Conservation (phyloP, 2,113 vertebrate genomes). For the Laticauda laticaudata region DNA sequence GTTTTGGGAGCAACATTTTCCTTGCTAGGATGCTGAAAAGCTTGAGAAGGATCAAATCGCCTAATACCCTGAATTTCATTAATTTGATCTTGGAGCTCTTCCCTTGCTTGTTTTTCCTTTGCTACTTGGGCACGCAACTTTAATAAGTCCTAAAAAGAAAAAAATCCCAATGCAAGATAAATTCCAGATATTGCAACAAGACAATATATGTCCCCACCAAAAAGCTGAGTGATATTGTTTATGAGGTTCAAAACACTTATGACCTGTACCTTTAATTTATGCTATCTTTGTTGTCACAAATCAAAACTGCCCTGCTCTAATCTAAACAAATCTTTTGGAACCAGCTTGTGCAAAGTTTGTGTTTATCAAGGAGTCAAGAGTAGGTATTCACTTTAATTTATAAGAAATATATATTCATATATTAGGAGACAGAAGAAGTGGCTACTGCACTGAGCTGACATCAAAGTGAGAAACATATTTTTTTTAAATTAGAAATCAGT, state of each 20-base stretch:
- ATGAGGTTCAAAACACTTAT: neutral
- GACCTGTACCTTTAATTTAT: neutral
- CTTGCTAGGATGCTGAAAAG: conserved; percentile 85
- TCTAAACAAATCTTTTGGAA: neutral
- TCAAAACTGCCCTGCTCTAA: neutral
- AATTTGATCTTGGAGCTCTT: conserved; percentile 76
- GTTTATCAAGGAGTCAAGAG: neutral
- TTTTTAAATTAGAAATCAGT: no score
- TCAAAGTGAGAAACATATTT: no score
- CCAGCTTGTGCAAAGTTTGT: neutral
- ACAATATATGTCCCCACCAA: neutral
- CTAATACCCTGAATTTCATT: conserved; percentile 62
- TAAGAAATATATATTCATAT: neutral
- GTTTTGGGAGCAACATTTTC: conserved; percentile 79
- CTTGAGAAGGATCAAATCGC: conserved; percentile 86
- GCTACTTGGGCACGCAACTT: conserved; percentile 77
- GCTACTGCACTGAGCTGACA: neutral
- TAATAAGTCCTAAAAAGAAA: conserved; percentile 76
- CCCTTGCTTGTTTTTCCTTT: conserved; percentile 75
- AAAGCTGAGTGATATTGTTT: neutral
- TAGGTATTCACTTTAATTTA: neutral
- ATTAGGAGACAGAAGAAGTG: neutral
- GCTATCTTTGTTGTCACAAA: neutral
- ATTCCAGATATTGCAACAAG: accelerated
- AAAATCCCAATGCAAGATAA: neutral